A percentile compares a stretch with the other conserved stretches of the same genome.
Evolutionary conservation across 2,797 vertebrate genomes (phyloP).

Genomic region (Paedocypris micromegethes): DNA sequence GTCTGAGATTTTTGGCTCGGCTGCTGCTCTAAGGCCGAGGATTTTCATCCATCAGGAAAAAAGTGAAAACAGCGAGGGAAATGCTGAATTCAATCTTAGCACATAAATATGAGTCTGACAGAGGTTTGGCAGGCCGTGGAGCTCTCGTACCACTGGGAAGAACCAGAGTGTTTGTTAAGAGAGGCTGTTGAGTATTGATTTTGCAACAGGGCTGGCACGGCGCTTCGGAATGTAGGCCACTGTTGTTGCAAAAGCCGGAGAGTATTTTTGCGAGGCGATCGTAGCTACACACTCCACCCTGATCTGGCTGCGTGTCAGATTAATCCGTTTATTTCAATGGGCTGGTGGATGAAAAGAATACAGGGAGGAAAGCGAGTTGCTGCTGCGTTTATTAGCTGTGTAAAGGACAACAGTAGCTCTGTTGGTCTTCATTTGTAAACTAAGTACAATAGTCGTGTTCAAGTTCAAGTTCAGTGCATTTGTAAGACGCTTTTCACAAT

Average conservation of each 20-base stretch:
- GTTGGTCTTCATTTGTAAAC: too few relatives aligned
- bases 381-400: too few relatives aligned
- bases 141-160: slow-evolving; percentile 45
- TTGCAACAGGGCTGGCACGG: slow-evolving; percentile 53
- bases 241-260: slow-evolving; percentile 47
- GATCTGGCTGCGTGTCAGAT: slow-evolving; percentile 18
- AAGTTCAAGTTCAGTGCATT: too few relatives aligned
- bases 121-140: slow-evolving; percentile 53
- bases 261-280: slow-evolving; percentile 25
- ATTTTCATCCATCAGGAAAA: slow-evolving; percentile 47
- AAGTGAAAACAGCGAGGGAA: slow-evolving; percentile 29
- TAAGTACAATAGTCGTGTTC: too few relatives aligned
- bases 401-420: too few relatives aligned
- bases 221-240: slow-evolving; percentile 41
- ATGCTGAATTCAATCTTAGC: slow-evolving; percentile 42
- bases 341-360: neutral
- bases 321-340: slow-evolving; percentile 1
- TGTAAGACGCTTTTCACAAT: too few relatives aligned
- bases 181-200: slow-evolving; percentile 62
- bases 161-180: slow-evolving; percentile 52
- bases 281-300: slow-evolving; percentile 18
- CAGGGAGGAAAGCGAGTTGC: neutral
- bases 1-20: slow-evolving; percentile 30
- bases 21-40: slow-evolving; percentile 32
- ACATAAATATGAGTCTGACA: slow-evolving; percentile 49